A percentile compares a stretch with the other conserved stretches of the same genome.
Evolutionary conservation across 2,888 invertebrate species (phyloP).

Genomic region (Rhorus exstirpatorius): DNA sequence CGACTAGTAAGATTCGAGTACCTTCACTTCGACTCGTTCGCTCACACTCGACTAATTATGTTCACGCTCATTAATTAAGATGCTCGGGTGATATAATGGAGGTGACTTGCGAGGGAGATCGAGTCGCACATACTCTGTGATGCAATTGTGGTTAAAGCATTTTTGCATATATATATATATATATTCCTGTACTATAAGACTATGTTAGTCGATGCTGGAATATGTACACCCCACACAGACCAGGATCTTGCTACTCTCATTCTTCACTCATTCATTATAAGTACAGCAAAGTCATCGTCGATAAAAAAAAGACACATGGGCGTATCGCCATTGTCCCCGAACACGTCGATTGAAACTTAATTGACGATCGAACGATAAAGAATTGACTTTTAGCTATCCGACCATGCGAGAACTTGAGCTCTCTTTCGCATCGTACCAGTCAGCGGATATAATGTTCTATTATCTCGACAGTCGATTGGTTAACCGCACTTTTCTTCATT

Average conservation of each 20-base stretch:
- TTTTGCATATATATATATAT: background rate
- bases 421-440: background rate
- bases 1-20: conserved; percentile 15
- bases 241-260: conserved; percentile 1
- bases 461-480: conserved; percentile 54
- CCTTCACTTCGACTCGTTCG: conserved; percentile 29
- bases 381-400: conserved; percentile 43
- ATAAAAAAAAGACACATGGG: conserved; percentile 41
- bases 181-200: background rate
- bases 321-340: conserved; percentile 49
- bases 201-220: conserved; percentile 7
- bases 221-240: background rate
- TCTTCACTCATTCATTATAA: conserved; percentile 40
- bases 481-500: conserved; percentile 38
- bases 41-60: conserved; percentile 62
- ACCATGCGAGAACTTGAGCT: background rate
- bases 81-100: conserved; percentile 67
- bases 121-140: background rate
- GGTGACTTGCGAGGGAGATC: conserved; percentile 41
- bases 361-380: conserved; percentile 53
- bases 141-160: conserved; percentile 16
- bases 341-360: conserved; percentile 57
- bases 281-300: conserved; percentile 23
- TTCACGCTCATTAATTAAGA: conserved; percentile 71
- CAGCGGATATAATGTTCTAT: conserved; percentile 49